Evolutionary conservation across 64 coral and sea anemone species (phyloP), one percentile per base, ranked within the genome.

Genomic region (Stichodactyla mertensii): DNA sequence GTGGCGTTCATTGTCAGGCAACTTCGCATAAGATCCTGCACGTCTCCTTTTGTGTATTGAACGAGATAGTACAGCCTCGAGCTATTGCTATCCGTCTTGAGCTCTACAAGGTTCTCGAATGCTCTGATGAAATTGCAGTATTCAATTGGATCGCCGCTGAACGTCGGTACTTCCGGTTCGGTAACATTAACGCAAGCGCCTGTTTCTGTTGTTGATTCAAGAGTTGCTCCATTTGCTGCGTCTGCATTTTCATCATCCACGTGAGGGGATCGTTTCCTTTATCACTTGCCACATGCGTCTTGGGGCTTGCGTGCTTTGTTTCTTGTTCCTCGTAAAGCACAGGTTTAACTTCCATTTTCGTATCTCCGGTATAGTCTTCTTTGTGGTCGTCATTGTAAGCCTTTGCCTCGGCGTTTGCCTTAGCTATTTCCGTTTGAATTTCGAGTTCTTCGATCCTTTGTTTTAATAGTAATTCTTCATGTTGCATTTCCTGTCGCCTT

Each of bases 1-100:
- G 79, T 53, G 52, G 55, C 14, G 1, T 52, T 54, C 81, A 92
- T 92, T 0, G 87, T 28, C 1, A 88, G 71, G 57, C 87, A 93
- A 52, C 87, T 93, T 57, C 77, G 83, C 59, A 92, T 77, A 52
- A 87, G 24, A 54, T 83, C 90, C 62, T 87, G 78, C 19, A 70
- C 85, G 55, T 92, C 77, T 64, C 62, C 85, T 52, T 27, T 74
- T 18, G 85, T 92, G 54, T 92, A 92, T 55, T 88, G 90, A 4
- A 87, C 79, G n/a, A 92, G 64, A 14, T 92, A 92, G 67, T 92
- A 92, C 64, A 92, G 64, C 10, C 86, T 84, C n/a, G 90, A 56
- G 16, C 90, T 92, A 16, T 71, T 45, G 53, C 90, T 92, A 20
- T 55, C 16, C 18, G 90, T 87, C 82, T 92, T 92, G 10, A 16